Percentiles rank a stretch among this genome's conserved stretches.
phyloP scores from a whole-genome alignment of 2,113 vertebrate species.

The Chloebia gouldiae region DNA sequence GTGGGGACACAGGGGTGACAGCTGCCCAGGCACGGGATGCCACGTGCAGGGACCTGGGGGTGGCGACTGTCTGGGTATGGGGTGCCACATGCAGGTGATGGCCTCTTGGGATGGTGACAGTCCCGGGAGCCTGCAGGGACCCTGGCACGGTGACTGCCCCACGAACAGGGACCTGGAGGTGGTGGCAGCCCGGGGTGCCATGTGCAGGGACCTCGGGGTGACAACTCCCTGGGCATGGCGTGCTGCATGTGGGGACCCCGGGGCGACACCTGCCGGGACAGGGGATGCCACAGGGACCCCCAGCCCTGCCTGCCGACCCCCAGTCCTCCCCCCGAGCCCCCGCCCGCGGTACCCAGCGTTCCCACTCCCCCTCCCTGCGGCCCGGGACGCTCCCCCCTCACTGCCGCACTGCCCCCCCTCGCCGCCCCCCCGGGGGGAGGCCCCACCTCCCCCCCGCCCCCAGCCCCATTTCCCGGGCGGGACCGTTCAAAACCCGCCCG shows the following conservation, averaged over 20 bases:
- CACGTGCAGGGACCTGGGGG: not conserved
- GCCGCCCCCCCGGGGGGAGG: no score
- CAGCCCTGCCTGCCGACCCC: not conserved
- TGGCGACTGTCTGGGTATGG: not conserved
- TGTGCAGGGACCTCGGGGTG: not conserved
- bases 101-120: not conserved
- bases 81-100: not conserved
- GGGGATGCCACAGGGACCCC: not conserved
- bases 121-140: not conserved
- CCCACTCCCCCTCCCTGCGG: not conserved
- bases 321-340: not conserved
- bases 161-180: rapidly evolving
- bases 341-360: not conserved
- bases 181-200: not conserved
- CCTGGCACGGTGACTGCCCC: not conserved
- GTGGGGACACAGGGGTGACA: not conserved
- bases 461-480: no score
- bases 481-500: no score
- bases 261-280: not conserved
- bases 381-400: no score
- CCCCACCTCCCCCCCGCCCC: no score
- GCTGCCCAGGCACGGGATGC: not conserved
- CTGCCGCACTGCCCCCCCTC: no score
- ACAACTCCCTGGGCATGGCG: not conserved
- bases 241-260: not conserved